phyloP scores from a whole-genome alignment of 92 coral and sea anemone species.

The Montipora capitata region DNA sequence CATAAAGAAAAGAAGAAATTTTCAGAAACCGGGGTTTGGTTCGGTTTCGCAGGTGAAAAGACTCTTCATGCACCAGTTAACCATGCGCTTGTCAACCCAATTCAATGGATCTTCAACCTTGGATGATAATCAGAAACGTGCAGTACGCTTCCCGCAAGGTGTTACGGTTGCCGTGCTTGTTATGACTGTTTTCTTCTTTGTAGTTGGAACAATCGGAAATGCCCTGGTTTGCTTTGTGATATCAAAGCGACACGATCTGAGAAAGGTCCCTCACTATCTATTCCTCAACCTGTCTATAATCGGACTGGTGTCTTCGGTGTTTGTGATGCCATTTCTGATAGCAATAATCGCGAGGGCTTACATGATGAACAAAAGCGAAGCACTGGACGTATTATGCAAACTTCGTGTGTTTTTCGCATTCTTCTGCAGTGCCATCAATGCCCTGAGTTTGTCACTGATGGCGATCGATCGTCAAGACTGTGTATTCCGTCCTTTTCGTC shows the following conservation, averaged over 20 bases:
- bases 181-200: not conserved
- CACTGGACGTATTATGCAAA: not conserved
- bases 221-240: not conserved
- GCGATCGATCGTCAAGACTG: constrained; percentile 26
- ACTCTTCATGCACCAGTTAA: not conserved
- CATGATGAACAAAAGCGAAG: not conserved
- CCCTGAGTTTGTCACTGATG: constrained; percentile 17
- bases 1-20: not conserved
- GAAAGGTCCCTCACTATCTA: constrained; percentile 19
- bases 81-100: not conserved
- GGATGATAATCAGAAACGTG: too few species aligned
- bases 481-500: constrained; percentile 12
- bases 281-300: constrained; percentile 11
- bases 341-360: not conserved
- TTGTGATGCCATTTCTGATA: constrained; percentile 16
- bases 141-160: not conserved
- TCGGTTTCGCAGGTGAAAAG: too few species aligned
- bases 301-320: constrained; percentile 4
- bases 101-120: not conserved
- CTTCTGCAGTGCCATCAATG: constrained; percentile 12
- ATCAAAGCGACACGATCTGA: constrained; percentile 13
- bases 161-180: not conserved
- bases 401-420: constrained; percentile 8
- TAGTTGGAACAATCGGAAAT: constrained; percentile 6
- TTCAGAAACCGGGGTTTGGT: too few species aligned